Conservation (phyloP, 2,888 invertebrate genomes). For the Xanthia togata region DNA sequence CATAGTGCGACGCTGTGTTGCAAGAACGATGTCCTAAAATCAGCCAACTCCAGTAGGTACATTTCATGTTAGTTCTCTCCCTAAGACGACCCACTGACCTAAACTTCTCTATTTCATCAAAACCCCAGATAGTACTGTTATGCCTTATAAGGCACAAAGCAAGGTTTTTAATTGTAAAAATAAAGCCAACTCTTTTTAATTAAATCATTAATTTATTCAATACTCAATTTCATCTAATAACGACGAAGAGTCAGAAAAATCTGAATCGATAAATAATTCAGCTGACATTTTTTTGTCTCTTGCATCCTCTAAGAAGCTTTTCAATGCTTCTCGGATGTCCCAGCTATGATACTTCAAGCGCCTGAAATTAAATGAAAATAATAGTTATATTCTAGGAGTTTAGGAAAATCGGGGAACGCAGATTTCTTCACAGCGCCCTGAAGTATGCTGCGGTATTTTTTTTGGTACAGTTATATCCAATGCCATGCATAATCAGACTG, state of each 20-base stretch:
- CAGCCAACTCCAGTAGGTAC: not conserved
- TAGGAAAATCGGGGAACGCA: not conserved
- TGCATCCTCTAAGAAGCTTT: constrained; percentile 72
- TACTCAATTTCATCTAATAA: constrained; percentile 80
- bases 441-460: not conserved
- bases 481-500: no score
- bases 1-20: not conserved
- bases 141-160: not conserved
- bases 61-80: no score
- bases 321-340: constrained; percentile 78
- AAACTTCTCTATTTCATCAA: not conserved
- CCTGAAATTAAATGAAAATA: constrained; percentile 72
- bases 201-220: constrained; percentile 19
- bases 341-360: constrained; percentile 77
- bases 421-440: not conserved
- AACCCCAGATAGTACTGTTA: not conserved
- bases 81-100: no score
- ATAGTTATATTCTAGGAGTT: not conserved
- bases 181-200: not conserved
- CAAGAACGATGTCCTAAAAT: not conserved
- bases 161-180: not conserved
- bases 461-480: not conserved
- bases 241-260: constrained; percentile 78
- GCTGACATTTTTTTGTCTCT: constrained; percentile 66
- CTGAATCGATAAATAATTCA: constrained; percentile 76